Evolutionary conservation across 1,140 invertebrate species (phyloP).

Genomic region (Nymphalis io): DNA sequence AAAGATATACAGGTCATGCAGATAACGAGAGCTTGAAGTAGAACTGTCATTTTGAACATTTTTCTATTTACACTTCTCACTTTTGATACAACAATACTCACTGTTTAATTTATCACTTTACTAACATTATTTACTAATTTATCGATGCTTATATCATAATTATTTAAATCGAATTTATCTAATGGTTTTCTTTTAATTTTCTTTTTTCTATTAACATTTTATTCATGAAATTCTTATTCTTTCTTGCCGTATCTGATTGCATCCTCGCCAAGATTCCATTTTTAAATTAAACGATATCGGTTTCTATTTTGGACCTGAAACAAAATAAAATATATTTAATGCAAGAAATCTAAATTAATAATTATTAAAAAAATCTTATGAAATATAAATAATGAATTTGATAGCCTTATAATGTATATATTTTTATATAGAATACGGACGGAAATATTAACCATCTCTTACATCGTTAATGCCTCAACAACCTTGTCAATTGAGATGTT

Average conservation of each 20-base stretch:
- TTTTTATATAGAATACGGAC: no score
- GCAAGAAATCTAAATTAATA: neutral
- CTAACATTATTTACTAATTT: slow-evolving; percentile 6
- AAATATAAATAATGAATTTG: neutral
- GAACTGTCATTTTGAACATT: slow-evolving; percentile 54
- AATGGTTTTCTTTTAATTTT: neutral
- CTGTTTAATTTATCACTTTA: slow-evolving; percentile 17
- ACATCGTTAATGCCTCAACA: no score
- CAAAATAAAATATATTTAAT: slow-evolving; percentile 6
- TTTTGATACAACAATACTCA: slow-evolving; percentile 18
- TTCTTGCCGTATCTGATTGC: slow-evolving; percentile 10
- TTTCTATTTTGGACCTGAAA: slow-evolving; percentile 7
- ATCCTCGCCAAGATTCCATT: slow-evolving; percentile 6
- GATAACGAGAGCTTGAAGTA: slow-evolving; percentile 48
- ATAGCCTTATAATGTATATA: no score
- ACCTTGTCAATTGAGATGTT: no score
- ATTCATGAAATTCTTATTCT: neutral
- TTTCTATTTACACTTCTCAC: slow-evolving; percentile 42
- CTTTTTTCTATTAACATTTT: slow-evolving; percentile 1
- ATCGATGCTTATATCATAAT: neutral
- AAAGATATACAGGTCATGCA: slow-evolving; percentile 52
- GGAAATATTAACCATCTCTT: no score
- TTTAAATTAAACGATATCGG: neutral
- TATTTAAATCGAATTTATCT: neutral
- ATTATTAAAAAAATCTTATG: neutral